Evolutionary conservation across 1,140 invertebrate genomes (phyloP), one percentile per base, ranked within the genome.

Genomic region (Adoxophyes honmai): DNA sequence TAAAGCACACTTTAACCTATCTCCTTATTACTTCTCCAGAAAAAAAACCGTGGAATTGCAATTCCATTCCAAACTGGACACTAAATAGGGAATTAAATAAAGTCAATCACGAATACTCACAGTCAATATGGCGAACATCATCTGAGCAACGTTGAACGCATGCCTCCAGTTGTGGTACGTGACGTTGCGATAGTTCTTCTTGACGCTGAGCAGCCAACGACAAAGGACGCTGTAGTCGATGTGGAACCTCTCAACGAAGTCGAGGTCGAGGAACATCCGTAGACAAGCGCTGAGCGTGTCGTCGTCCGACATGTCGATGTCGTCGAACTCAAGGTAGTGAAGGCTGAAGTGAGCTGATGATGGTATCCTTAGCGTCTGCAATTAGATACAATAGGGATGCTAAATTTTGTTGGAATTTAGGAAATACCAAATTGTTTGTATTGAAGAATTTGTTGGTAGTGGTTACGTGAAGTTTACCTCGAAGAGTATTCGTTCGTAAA

Each of bases 101-200:
- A 28, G 2, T 6, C 6, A 28, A 28, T 28, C 2, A 28, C 21
- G 6, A 28, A 28, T 53, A 91, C 92, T 92, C 78, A 97, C 96
- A 52, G 94, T 97, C 39, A 97, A 86, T 78, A 98, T 98, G 36
- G 96, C 93, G 87, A 98, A 98, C 97, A 98, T 98, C 93, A 97
- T 97, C 85, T 98, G 97, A 2, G 96, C 96, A 34, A 98, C 97
- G 81, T 98, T 98, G 88, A 98, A 98, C 34, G 97, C 97, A 83
- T 98, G 97, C 76, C 97, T 92, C 97, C 97, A 99, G 86, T 98
- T 99, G 84, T 99, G 98, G 79, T 99, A 99, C 7, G 95, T 97
- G 10, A 99, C 97, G 77, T 97, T 96, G 51, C 98, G 92, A 88
- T 99, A 99, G 86, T 99, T 99, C 83, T 98, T 99, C 90, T 98